Conservation (phyloP, 2,113 vertebrate species). For the Catagonus wagneri region DNA sequence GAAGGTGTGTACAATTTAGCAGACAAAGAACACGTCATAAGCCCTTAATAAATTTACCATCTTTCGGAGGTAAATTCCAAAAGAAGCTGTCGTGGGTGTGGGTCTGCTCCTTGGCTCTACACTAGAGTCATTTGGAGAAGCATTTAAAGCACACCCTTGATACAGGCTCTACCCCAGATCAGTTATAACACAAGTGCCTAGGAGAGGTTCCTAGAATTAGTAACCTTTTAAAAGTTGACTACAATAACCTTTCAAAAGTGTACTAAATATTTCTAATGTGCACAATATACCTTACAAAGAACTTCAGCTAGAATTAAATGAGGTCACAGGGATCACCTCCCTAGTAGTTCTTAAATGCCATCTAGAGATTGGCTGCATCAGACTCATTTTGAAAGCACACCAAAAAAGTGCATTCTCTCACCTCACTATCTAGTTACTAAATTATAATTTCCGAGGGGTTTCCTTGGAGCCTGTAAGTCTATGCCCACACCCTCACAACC, state of each 20-base stretch:
- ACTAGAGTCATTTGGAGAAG: not conserved
- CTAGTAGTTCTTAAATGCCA: not conserved
- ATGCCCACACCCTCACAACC: too few relatives aligned
- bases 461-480: not conserved
- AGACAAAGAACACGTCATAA: not conserved
- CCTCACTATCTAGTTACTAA: not conserved
- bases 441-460: not conserved
- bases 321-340: rapidly evolving
- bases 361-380: not conserved
- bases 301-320: not conserved
- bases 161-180: not conserved
- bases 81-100: not conserved
- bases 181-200: too few relatives aligned
- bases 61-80: not conserved
- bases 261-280: not conserved
- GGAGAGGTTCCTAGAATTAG: not conserved
- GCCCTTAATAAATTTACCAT: not conserved
- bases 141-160: rapidly evolving
- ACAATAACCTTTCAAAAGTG: not conserved
- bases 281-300: not conserved
- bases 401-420: not conserved
- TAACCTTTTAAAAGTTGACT: not conserved
- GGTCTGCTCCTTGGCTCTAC: not conserved
- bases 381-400: not conserved
- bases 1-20: not conserved